Evolutionary conservation across 2,888 invertebrate genomes (phyloP).

Genomic region (Neoaliturus tenellus): DNA sequence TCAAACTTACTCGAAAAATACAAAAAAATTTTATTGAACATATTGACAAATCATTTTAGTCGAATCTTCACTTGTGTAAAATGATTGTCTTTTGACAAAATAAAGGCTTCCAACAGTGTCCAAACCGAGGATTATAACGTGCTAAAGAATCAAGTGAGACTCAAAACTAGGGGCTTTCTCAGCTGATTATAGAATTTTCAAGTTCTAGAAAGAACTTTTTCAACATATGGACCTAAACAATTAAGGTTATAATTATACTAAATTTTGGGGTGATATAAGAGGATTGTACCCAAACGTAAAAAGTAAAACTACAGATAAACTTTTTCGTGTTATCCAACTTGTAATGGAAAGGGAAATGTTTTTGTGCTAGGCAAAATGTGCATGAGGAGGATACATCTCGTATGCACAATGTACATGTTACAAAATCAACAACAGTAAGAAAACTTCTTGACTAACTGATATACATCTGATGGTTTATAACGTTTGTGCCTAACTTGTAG

Average conservation of each 20-base stretch:
- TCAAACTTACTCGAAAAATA: neutral
- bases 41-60: neutral
- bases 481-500: slow-evolving; percentile 44
- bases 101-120: neutral
- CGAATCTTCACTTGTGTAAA: neutral
- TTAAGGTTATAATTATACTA: neutral
- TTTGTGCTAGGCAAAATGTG: slow-evolving; percentile 42
- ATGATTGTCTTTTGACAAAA: slow-evolving; percentile 33
- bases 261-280: too few relatives aligned
- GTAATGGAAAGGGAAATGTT: neutral
- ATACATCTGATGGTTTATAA: slow-evolving; percentile 18
- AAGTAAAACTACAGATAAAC: neutral
- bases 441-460: slow-evolving; percentile 11
- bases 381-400: slow-evolving; percentile 11
- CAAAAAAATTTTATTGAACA: neutral
- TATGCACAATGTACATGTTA: neutral
- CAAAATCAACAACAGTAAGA: slow-evolving; percentile 26
- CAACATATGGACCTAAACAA: neutral
- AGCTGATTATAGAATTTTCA: neutral
- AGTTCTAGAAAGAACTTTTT: neutral
- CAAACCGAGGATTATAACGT: neutral
- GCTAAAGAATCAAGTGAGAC: neutral
- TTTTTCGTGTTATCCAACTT: neutral
- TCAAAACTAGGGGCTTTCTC: neutral
- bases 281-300: too few relatives aligned